phyloP scores from a whole-genome alignment of 2,797 vertebrate species.

The Hippopotamyrus pictus region DNA sequence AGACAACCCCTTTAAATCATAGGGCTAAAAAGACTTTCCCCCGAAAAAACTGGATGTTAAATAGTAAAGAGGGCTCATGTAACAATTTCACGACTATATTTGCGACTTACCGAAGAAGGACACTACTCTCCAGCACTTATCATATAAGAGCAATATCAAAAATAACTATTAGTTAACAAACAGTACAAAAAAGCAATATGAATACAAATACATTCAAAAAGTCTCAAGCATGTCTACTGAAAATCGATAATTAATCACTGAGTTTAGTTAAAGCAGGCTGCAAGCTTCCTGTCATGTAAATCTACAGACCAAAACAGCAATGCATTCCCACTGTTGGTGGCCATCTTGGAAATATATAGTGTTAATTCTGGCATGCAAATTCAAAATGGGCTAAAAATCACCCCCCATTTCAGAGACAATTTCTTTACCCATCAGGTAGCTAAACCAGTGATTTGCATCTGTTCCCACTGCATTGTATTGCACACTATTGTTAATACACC shows the following conservation, averaged over 20 bases:
- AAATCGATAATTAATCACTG: not conserved
- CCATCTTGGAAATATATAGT: not conserved
- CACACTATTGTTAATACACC: not conserved
- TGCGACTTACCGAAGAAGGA: not conserved
- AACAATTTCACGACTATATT: not conserved
- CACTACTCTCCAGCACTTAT: not conserved
- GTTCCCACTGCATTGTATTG: not conserved
- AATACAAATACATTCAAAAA: not conserved
- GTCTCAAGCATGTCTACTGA: not conserved
- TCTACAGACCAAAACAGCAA: not conserved
- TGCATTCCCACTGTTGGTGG: not conserved
- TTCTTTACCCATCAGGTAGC: not conserved
- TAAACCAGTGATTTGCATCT: not conserved
- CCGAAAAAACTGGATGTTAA: not conserved
- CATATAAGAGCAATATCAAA: not conserved
- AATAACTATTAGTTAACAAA: not conserved
- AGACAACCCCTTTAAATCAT: not conserved
- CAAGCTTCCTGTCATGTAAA: not conserved
- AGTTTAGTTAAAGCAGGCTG: not conserved
- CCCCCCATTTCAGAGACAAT: not conserved
- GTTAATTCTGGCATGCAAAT: not conserved
- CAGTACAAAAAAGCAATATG: not conserved
- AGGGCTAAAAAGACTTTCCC: not conserved
- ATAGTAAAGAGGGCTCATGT: not conserved
- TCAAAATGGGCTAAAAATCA: not conserved